phyloP scores from a whole-genome alignment of 2,888 invertebrate genomes.

The Atethmia centrago region DNA sequence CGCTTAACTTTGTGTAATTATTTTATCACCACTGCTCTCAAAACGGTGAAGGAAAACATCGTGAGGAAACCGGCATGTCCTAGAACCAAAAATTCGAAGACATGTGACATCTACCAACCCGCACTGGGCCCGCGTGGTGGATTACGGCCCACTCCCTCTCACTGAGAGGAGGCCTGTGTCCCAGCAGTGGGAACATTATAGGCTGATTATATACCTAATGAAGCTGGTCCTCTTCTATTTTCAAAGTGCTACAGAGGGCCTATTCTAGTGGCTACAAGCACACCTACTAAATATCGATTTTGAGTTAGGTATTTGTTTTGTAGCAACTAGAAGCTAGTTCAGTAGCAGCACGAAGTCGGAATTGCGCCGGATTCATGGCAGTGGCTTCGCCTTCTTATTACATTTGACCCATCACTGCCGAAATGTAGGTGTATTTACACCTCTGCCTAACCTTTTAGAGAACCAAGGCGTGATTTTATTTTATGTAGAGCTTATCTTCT shows the following conservation, averaged over 20 bases:
- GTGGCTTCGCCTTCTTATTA: neutral
- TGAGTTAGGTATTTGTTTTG: neutral
- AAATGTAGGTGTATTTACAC: neutral
- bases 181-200: too few species aligned
- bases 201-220: too few species aligned
- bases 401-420: neutral
- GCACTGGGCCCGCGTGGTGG: too few species aligned
- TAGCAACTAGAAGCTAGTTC: neutral
- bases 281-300: neutral
- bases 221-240: neutral
- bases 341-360: neutral
- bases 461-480: neutral
- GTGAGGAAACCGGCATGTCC: too few species aligned
- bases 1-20: too few species aligned
- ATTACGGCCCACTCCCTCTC: too few species aligned
- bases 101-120: too few species aligned
- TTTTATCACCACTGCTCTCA: too few species aligned
- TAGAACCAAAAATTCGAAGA: too few species aligned
- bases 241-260: neutral
- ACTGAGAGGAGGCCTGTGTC: too few species aligned
- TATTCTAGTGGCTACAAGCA: neutral
- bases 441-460: neutral
- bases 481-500: neutral
- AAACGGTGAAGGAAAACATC: too few species aligned
- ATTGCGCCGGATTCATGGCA: neutral